A percentile compares a stretch with the other conserved stretches of the same genome.
Evolutionary conservation across 2,113 vertebrate species (phyloP).

Genomic region (Hemicordylus capensis): DNA sequence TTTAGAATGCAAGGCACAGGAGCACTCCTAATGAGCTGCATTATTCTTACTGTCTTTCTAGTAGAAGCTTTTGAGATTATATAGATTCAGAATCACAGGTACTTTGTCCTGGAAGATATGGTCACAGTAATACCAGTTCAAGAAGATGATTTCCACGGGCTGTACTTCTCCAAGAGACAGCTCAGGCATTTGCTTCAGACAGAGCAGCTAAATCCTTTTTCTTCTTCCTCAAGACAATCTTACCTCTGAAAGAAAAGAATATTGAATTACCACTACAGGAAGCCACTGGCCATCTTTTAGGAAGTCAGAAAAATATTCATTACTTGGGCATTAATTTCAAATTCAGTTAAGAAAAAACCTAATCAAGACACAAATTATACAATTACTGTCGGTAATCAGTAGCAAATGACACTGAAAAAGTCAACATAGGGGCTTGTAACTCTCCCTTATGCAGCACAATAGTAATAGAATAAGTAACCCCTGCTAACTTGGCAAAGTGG

Average conservation of each 20-base stretch:
- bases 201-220: neutral
- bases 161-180: neutral
- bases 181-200: neutral
- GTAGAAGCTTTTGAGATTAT: neutral
- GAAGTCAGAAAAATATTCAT: neutral
- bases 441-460: neutral
- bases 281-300: accelerated
- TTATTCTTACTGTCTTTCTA: neutral
- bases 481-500: too few relatives aligned
- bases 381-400: accelerated
- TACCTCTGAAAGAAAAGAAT: neutral
- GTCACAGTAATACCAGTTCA: neutral
- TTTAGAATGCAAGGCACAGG: neutral
- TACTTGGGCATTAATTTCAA: neutral
- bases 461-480: neutral
- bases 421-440: accelerated
- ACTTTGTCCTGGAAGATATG: neutral
- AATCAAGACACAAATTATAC: neutral
- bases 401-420: accelerated
- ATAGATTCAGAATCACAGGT: neutral
- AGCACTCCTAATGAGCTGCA: neutral
- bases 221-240: neutral
- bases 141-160: neutral
- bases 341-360: neutral
- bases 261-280: neutral